These are phyloP conservation scores for Temnothorax unifasciatus DNA, from an alignment of 2,888 invertebrate genomes.

Conservation along the genomic window DNA sequence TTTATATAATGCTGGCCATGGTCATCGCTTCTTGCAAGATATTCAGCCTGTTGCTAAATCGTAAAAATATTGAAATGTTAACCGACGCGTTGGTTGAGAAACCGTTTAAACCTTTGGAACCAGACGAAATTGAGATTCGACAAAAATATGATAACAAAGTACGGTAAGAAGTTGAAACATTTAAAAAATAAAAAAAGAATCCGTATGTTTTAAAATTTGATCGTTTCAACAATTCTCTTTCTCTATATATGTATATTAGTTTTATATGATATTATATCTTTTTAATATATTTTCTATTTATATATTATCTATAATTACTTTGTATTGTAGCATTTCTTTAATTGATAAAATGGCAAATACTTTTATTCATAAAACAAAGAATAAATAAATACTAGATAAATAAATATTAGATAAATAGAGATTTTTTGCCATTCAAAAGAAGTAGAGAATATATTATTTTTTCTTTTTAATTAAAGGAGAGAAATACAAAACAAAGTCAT, in stretches of 20 bases:
- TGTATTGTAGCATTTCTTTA: background rate
- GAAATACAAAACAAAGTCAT: slow-evolving; percentile 20
- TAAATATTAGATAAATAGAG: background rate
- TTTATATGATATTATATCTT: background rate
- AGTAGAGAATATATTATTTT: background rate
- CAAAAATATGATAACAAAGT: slow-evolving; percentile 28
- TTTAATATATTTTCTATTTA: background rate
- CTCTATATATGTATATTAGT: background rate
- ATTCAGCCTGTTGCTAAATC: slow-evolving; percentile 56
- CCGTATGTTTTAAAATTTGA: background rate
- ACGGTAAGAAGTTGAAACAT: slow-evolving; percentile 25
- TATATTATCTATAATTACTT: slow-evolving; percentile 1
- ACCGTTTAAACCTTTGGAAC: slow-evolving; percentile 31
- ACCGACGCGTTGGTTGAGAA: background rate
- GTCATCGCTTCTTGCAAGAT: slow-evolving; percentile 60
- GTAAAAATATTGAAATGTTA: slow-evolving; percentile 37
- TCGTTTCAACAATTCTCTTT: background rate
- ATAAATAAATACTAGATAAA: background rate
- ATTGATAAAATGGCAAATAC: background rate
- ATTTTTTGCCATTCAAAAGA: background rate
- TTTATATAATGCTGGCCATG: slow-evolving; percentile 65
- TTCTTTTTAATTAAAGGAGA: slow-evolving; percentile 6
- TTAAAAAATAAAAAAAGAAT: background rate
- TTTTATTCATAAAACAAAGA: background rate
- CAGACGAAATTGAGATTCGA: slow-evolving; percentile 44